Conservation (phyloP, 2,797 vertebrate species). For the Onychomys leucogaster region DNA sequence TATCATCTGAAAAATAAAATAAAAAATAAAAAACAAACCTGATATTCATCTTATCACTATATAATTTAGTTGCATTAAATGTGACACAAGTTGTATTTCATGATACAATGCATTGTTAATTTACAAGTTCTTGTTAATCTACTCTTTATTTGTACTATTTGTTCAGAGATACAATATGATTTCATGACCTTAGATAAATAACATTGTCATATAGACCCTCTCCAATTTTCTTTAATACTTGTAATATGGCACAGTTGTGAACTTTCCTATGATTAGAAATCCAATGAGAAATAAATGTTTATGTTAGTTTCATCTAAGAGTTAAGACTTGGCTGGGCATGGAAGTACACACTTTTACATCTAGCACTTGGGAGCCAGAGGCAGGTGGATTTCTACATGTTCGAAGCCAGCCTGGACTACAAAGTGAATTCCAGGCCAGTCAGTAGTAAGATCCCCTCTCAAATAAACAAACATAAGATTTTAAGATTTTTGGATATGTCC, state of each 20-base stretch:
- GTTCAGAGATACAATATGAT: background rate
- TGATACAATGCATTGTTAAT: background rate
- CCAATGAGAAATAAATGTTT: background rate
- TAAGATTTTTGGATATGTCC: background rate
- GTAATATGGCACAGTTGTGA: background rate
- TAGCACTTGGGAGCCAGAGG: background rate
- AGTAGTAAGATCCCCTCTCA: background rate
- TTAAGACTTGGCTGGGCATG: background rate
- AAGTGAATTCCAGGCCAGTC: background rate
- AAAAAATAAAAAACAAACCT: background rate
- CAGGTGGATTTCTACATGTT: background rate
- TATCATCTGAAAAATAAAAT: background rate
- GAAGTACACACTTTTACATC: background rate
- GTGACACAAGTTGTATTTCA: conserved; percentile 30
- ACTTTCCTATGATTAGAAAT: background rate
- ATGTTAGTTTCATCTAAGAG: background rate
- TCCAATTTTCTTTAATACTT: conserved; percentile 55
- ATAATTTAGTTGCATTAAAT: conserved; percentile 50
- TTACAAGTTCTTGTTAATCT: background rate
- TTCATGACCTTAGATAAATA: conserved; percentile 32
- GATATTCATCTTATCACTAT: background rate
- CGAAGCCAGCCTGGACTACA: background rate
- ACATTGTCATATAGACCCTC: conserved; percentile 41
- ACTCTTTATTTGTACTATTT: background rate
- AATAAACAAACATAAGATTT: background rate